Conservation (phyloP, 2,797 vertebrate genomes). For the Sus cebifrons region DNA sequence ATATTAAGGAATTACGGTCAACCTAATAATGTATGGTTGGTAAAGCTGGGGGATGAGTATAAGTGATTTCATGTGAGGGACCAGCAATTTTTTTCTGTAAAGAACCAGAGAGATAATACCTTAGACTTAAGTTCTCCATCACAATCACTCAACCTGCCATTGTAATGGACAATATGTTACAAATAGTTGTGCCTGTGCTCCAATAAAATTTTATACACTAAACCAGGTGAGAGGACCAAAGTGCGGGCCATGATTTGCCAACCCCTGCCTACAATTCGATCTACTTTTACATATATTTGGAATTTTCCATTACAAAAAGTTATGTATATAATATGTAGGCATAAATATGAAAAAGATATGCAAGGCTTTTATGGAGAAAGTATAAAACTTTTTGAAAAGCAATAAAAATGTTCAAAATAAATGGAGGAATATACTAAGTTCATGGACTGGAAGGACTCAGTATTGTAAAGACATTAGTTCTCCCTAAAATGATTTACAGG, state of each 20-base stretch:
- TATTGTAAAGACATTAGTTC: background rate
- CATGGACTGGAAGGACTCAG: background rate
- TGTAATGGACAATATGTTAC: background rate
- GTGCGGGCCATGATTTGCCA: background rate
- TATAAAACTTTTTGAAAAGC: background rate
- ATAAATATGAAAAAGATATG: background rate
- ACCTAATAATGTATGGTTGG: background rate
- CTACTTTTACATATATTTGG: background rate
- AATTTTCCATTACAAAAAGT: conserved; percentile 2
- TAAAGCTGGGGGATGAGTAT: background rate
- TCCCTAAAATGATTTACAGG: background rate
- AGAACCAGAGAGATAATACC: background rate
- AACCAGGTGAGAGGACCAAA: background rate
- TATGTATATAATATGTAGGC: background rate
- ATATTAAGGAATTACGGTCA: background rate
- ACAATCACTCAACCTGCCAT: background rate
- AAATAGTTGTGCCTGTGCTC: background rate
- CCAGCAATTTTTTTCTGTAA: background rate
- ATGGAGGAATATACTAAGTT: background rate
- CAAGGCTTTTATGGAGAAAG: background rate
- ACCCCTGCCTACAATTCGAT: background rate
- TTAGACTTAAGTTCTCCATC: background rate
- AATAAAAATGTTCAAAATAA: conserved; percentile 3
- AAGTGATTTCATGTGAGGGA: background rate
- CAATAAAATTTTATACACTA: background rate